Conservation (phyloP, 2,113 vertebrate genomes). For the Narcine bancroftii region DNA sequence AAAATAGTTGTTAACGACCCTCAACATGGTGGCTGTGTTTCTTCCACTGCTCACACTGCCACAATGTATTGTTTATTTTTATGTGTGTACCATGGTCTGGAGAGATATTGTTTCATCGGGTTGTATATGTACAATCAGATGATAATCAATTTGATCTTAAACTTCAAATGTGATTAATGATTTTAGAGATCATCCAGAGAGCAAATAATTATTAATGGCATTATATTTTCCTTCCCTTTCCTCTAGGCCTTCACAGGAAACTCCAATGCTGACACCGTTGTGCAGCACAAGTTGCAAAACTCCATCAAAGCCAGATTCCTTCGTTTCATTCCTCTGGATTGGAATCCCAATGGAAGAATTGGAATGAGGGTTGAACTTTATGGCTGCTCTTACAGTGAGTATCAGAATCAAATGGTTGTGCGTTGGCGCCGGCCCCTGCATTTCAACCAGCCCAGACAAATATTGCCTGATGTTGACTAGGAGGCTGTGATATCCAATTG, state of each 20-base stretch:
- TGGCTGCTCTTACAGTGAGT: conserved; percentile 75
- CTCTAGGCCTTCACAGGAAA: conserved; percentile 72
- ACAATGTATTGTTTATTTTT: too few species aligned
- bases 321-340: conserved; percentile 68
- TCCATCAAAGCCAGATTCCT: conserved; percentile 69
- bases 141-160: too few species aligned
- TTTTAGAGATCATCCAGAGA: not conserved
- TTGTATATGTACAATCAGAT: too few species aligned
- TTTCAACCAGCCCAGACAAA: not conserved
- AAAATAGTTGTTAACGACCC: too few species aligned
- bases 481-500: too few species aligned
- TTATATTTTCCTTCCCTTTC: conserved; percentile 38
- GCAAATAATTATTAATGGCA: not conserved
- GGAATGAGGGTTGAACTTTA: conserved; percentile 74
- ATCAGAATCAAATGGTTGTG: not conserved
- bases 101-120: too few species aligned
- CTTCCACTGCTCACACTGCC: too few species aligned
- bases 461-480: too few species aligned
- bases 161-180: not conserved
- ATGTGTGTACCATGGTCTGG: too few species aligned
- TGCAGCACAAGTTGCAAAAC: conserved; percentile 69
- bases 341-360: conserved; percentile 72
- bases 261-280: conserved; percentile 72
- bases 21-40: too few species aligned
- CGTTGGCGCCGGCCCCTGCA: not conserved